phyloP scores from a whole-genome alignment of 2,113 vertebrate species.

The Ursus arctos region DNA sequence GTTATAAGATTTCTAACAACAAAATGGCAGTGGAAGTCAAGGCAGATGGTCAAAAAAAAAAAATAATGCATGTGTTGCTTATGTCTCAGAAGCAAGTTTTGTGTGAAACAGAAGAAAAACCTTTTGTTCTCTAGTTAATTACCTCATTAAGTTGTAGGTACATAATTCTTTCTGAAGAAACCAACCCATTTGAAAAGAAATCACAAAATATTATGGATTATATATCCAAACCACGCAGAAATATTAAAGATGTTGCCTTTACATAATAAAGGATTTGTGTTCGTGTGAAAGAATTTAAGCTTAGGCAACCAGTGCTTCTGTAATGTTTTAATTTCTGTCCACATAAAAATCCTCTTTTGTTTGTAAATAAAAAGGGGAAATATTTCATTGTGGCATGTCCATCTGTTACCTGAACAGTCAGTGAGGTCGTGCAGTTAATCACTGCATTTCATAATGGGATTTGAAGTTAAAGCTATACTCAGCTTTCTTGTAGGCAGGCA shows the following conservation, averaged over 20 bases:
- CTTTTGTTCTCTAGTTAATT: slow-evolving; percentile 90
- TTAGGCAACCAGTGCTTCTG: slow-evolving; percentile 74
- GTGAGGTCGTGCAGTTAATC: slow-evolving; percentile 85
- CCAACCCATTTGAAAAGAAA: slow-evolving; percentile 82
- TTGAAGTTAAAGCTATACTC: slow-evolving; percentile 76
- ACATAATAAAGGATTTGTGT: slow-evolving; percentile 82
- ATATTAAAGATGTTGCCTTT: slow-evolving; percentile 84
- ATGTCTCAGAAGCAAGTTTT: slow-evolving; percentile 81
- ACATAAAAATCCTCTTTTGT: slow-evolving; percentile 85
- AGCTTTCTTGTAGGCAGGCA: slow-evolving; percentile 77
- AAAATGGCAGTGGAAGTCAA: slow-evolving; percentile 76
- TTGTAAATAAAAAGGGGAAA: slow-evolving; percentile 89
- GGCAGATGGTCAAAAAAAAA: slow-evolving; percentile 71
- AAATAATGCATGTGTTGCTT: slow-evolving; percentile 81
- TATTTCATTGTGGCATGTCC: slow-evolving; percentile 88
- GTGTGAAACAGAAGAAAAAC: slow-evolving; percentile 84
- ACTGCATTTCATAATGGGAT: slow-evolving; percentile 83
- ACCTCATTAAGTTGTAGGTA: slow-evolving; percentile 86
- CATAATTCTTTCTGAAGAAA: slow-evolving; percentile 88
- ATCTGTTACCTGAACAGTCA: slow-evolving; percentile 87
- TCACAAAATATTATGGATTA: slow-evolving; percentile 86
- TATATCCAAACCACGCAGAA: slow-evolving; percentile 81
- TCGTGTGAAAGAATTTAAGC: slow-evolving; percentile 82
- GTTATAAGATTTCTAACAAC: slow-evolving; percentile 77
- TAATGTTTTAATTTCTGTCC: slow-evolving; percentile 84